Conservation (phyloP, 1,140 invertebrate species). For the Globodera rostochiensis region DNA sequence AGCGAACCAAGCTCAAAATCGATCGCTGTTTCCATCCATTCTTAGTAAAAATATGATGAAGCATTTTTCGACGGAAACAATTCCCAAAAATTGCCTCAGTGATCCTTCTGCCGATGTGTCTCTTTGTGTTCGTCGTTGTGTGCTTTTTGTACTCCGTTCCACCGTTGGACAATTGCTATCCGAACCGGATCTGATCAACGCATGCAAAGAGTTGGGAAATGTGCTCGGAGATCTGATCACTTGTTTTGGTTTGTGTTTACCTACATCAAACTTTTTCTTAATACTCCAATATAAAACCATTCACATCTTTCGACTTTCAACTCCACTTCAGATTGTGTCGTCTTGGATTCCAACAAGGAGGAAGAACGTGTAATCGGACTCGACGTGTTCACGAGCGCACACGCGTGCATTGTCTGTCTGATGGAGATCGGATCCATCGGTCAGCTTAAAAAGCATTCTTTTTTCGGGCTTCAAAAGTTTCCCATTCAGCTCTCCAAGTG, state of each 20-base stretch:
- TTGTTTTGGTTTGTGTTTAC: conserved; percentile 73
- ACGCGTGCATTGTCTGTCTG: conserved; percentile 75
- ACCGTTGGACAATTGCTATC: conserved; percentile 88
- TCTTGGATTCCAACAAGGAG: conserved; percentile 51
- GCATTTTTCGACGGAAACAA: too few species aligned
- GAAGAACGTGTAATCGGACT: conserved; percentile 58
- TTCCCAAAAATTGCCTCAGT: conserved; percentile 74
- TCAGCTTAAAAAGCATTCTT: conserved; percentile 61
- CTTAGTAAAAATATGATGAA: not conserved
- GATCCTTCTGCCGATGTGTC: conserved; percentile 78
- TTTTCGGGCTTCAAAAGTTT: not conserved
- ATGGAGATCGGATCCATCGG: conserved; percentile 78
- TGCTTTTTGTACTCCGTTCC: conserved; percentile 88
- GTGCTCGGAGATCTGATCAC: conserved; percentile 92
- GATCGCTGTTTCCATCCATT: not conserved
- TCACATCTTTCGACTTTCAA: not conserved
- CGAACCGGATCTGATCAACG: conserved; percentile 92
- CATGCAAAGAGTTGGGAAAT: conserved; percentile 88
- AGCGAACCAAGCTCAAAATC: not conserved
- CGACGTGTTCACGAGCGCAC: conserved; percentile 60
- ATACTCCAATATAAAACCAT: too few species aligned
- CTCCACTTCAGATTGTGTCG: conserved; percentile 44
- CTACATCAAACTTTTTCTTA: too few species aligned
- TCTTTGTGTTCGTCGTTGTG: conserved; percentile 91
- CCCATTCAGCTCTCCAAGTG: conserved; percentile 70